Evolutionary conservation across 2,888 invertebrate genomes (phyloP).

Genomic region (Drosophila cracens): DNA sequence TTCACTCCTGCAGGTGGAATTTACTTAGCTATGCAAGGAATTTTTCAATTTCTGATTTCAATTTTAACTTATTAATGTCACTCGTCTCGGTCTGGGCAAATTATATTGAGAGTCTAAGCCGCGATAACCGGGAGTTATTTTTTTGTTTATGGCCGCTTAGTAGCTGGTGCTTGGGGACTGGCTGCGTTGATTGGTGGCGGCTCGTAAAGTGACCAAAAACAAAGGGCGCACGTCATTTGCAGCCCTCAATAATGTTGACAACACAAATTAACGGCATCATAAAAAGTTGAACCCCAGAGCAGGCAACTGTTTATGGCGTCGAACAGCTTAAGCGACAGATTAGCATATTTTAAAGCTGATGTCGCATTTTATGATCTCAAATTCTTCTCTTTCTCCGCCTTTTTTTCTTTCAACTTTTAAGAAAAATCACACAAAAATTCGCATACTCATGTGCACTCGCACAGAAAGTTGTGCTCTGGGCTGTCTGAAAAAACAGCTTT

Average conservation of each 20-base stretch:
- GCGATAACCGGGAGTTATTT: background rate
- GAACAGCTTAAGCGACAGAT: slow-evolving; percentile 47
- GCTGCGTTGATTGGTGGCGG: slow-evolving; percentile 50
- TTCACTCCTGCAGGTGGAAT: slow-evolving; percentile 21
- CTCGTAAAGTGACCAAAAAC: slow-evolving; percentile 42
- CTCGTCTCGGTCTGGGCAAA: background rate
- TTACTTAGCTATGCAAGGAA: slow-evolving; percentile 10
- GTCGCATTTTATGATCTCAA: slow-evolving; percentile 44
- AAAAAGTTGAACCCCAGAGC: slow-evolving; percentile 43
- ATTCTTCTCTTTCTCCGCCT: background rate
- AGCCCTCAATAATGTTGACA: slow-evolving; percentile 54
- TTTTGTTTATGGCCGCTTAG: slow-evolving; percentile 36
- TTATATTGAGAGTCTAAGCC: background rate
- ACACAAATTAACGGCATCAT: slow-evolving; percentile 67
- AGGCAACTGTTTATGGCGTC: slow-evolving; percentile 23
- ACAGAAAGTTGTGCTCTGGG: slow-evolving; percentile 32
- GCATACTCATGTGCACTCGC: slow-evolving; percentile 14
- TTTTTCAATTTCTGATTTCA: slow-evolving; percentile 23
- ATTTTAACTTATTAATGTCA: slow-evolving; percentile 38
- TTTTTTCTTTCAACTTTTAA: slow-evolving; percentile 10
- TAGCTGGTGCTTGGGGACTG: slow-evolving; percentile 23
- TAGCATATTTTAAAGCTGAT: slow-evolving; percentile 56
- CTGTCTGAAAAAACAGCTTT: slow-evolving; percentile 33
- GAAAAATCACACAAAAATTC: slow-evolving; percentile 12
- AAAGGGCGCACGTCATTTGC: slow-evolving; percentile 44